Percentiles rank a stretch among this genome's conserved stretches.
Conservation (phyloP, 2,797 vertebrate species). For the Lemur catta region DNA sequence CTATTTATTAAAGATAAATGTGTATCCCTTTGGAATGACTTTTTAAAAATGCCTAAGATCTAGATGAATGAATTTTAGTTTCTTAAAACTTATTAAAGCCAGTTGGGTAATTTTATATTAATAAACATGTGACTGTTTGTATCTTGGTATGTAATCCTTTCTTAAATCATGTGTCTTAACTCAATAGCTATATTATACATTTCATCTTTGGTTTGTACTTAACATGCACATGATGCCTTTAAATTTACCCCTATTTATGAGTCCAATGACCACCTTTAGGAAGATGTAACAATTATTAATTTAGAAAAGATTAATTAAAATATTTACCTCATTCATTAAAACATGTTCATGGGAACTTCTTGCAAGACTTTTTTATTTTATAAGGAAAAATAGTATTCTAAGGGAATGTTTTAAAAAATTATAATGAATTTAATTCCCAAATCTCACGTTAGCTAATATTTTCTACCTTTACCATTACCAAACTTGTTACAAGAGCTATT, state of each 20-base stretch:
- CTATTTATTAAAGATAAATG: slow-evolving; percentile 11
- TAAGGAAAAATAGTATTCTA: background rate
- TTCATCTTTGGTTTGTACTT: background rate
- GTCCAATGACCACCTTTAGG: background rate
- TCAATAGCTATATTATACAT: background rate
- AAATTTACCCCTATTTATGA: background rate
- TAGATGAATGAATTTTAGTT: background rate
- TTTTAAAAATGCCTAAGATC: background rate
- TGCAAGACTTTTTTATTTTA: background rate
- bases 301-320: background rate
- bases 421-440: slow-evolving; percentile 12
- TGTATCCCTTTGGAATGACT: background rate
- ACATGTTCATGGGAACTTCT: background rate
- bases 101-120: background rate
- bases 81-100: background rate
- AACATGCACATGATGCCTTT: background rate
- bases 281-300: background rate
- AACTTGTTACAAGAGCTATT: background rate
- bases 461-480: background rate
- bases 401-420: background rate
- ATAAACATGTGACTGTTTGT: background rate
- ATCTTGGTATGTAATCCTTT: background rate
- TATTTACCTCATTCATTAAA: slow-evolving; percentile 21
- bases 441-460: slow-evolving; percentile 12
- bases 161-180: background rate